Percentiles rank a stretch among this genome's conserved stretches.
phyloP scores from a whole-genome alignment of 1,140 invertebrate species.

The Popillia japonica region DNA sequence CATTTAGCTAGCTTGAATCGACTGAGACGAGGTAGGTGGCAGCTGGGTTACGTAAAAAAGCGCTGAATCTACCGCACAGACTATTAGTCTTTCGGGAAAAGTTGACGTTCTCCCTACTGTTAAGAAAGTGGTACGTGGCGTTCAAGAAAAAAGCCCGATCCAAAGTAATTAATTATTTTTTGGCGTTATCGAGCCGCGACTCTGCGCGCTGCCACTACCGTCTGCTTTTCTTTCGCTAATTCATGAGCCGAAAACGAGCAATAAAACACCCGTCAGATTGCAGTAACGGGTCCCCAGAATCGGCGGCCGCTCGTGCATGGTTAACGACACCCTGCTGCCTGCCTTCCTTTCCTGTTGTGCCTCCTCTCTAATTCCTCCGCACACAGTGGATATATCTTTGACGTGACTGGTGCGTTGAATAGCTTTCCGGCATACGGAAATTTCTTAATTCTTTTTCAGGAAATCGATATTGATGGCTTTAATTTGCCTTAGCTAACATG shows the following conservation, averaged over 20 bases:
- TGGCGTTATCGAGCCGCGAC: conserved; percentile 58
- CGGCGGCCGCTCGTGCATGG: conserved; percentile 40
- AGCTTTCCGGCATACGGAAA: neutral
- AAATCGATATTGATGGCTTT: conserved; percentile 5
- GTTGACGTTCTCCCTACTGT: conserved; percentile 17
- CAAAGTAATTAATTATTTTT: conserved; percentile 61
- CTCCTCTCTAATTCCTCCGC: neutral
- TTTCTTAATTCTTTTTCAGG: neutral
- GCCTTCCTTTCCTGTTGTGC: neutral
- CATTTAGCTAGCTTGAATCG: neutral
- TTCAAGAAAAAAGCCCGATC: conserved; percentile 25
- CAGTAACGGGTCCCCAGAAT: conserved; percentile 40
- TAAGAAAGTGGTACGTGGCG: neutral
- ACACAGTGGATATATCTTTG: conserved; percentile 23
- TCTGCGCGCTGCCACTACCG: conserved; percentile 41
- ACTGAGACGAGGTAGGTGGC: conserved; percentile 23
- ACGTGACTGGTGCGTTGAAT: conserved; percentile 15
- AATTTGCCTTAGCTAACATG: neutral
- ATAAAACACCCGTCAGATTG: conserved; percentile 50
- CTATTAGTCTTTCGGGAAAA: conserved; percentile 29
- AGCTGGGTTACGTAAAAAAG: neutral
- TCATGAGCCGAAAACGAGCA: conserved; percentile 59
- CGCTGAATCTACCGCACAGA: conserved; percentile 10
- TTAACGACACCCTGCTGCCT: conserved; percentile 41
- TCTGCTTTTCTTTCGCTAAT: conserved; percentile 59